Evolutionary conservation across 2,888 invertebrate species (phyloP).

Genomic region (Anoplius nigerrimus): DNA sequence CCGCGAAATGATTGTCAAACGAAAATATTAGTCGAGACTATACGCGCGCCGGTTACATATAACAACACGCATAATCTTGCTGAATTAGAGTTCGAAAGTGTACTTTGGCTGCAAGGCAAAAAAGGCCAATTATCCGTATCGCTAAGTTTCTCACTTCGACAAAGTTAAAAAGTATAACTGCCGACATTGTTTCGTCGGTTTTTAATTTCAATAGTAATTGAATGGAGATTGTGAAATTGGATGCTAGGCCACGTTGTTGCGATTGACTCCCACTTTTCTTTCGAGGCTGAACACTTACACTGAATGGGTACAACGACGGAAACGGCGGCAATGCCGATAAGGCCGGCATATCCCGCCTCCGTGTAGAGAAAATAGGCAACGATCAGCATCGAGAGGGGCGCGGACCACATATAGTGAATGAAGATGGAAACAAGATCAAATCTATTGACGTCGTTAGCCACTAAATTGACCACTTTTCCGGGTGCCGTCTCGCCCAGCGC

Average conservation of each 20-base stretch:
- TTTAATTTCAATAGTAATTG: not conserved
- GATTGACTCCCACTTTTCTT: too few species aligned
- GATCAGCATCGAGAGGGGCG: conserved; percentile 83
- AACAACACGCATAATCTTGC: not conserved
- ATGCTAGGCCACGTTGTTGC: too few species aligned
- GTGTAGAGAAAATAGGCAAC: conserved; percentile 88
- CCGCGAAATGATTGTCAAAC: not conserved
- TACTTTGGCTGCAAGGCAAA: not conserved
- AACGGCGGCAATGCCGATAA: conserved; percentile 89
- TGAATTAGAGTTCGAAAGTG: not conserved
- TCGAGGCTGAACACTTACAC: conserved; percentile 77
- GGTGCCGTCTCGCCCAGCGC: conserved; percentile 87
- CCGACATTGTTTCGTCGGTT: too few species aligned
- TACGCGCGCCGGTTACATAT: too few species aligned
- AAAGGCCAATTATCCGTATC: not conserved
- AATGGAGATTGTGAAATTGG: too few species aligned
- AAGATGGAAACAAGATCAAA: conserved; percentile 94
- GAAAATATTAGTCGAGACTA: not conserved
- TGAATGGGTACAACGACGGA: conserved; percentile 92
- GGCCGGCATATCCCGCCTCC: conserved; percentile 84
- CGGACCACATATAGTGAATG: conserved; percentile 93
- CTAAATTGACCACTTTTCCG: conserved; percentile 75
- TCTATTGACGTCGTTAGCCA: conserved; percentile 94
- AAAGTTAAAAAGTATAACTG: too few species aligned
- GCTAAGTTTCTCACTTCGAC: not conserved